Conservation (phyloP, 2,797 vertebrate species). For the Cossypha dichroa region DNA sequence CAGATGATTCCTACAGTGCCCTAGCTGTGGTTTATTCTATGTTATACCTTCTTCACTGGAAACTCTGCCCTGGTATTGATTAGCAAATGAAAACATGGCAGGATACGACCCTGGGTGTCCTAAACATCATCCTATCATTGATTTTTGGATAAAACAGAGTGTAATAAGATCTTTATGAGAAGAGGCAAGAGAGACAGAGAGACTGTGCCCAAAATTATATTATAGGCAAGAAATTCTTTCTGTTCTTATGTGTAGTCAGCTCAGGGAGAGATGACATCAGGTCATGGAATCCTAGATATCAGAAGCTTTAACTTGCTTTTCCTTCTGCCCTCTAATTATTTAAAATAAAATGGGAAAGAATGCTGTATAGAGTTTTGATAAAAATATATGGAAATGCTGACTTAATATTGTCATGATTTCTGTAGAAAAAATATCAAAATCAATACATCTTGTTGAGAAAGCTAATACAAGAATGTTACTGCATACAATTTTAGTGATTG, state of each 20-base stretch:
- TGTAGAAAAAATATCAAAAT: background rate
- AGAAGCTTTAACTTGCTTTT: background rate
- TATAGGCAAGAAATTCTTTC: background rate
- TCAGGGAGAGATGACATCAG: background rate
- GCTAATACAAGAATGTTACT: background rate
- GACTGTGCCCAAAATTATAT: background rate
- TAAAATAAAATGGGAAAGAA: background rate
- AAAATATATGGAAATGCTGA: background rate
- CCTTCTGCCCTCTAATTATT: background rate
- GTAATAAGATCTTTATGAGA: background rate
- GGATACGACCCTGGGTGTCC: background rate
- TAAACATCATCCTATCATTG: background rate
- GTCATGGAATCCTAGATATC: background rate
- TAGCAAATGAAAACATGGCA: conserved; percentile 3
- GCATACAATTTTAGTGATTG: background rate
- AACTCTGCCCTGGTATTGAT: background rate
- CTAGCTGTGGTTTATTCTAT: background rate
- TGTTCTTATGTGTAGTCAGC: background rate
- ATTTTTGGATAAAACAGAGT: background rate
- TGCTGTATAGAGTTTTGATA: background rate
- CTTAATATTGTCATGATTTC: background rate
- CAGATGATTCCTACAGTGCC: background rate
- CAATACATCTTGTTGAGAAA: background rate
- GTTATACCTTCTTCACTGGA: background rate
- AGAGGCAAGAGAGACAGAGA: background rate